Evolutionary conservation across 2,888 invertebrate species (phyloP), one percentile per base, ranked within the genome.

Genomic region (Tachystola acroxantha): DNA sequence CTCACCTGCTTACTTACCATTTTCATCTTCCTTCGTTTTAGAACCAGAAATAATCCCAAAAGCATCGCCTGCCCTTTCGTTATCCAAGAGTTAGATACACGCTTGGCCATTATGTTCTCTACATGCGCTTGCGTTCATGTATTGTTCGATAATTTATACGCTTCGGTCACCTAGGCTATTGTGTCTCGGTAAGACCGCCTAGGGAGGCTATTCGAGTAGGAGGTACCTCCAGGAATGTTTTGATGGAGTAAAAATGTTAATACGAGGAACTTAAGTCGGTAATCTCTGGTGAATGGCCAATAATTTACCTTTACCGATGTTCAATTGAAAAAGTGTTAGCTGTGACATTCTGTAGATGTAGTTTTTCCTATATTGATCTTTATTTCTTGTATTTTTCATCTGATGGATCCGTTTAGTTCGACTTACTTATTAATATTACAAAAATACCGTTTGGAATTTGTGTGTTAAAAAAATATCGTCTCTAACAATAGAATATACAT

Each of bases 111-210:
- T 39, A 32, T 39, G 16, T 20, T 25, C 22, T 12, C 10, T 10
- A 22, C 38, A 26, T 27, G 29, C 26, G 11, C 28, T 2, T 16
- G 35, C 33, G 13, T 11, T 10, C 32, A 35, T 28, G 36, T 31
- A 40, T 40, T 40, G 40, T 40, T 37, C 27, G 34, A 33, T 40
- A 40, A 40, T 40, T 40, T 37, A 40, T 40, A 40, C 40, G 31
- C 29, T 13, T 24, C 27, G 34, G 33, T 32, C 33, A 29, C 33
- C 19, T 37, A 13, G 25, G 26, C 37, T 14, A 37, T 37, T 37
- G 37, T 37, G 28, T 32, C 9, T 14, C 14, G 27, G 13, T 26
- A 27, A 12, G 37, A 37, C 37, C 37, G 28, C 37, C 37, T 37
- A 33, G 10, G 14, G 33, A n/a, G 28, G 37, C 7, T 6, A 16